A percentile compares a stretch with the other conserved stretches of the same genome.
These are phyloP conservation scores for Platycercus adscitus DNA, from an alignment of 2,113 vertebrate species.

Conservation along the genomic window DNA sequence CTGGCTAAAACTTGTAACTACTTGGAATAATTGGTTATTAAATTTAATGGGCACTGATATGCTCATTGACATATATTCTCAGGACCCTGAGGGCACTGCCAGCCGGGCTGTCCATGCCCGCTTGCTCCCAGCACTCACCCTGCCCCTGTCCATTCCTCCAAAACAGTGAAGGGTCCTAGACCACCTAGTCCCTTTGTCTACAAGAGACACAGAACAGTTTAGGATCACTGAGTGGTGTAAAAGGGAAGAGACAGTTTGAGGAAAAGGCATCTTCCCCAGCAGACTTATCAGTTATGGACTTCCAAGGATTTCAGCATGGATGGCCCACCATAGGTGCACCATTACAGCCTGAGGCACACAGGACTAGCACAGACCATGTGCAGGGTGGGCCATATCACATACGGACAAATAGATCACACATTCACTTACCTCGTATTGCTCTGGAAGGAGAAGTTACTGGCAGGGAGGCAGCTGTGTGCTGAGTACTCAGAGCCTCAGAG, in stretches of 20 bases:
- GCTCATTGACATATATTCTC: not conserved
- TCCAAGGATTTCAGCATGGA: accelerated
- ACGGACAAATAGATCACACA: not conserved
- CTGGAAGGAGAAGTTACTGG: not conserved
- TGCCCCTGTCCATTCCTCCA: not conserved
- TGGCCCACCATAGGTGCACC: not conserved
- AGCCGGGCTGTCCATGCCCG: not conserved
- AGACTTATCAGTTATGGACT: not conserved
- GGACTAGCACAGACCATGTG: not conserved
- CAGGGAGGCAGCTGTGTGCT: not conserved
- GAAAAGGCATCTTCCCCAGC: not conserved
- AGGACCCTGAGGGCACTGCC: not conserved
- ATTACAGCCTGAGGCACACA: not conserved
- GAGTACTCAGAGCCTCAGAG: not conserved
- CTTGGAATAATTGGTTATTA: not conserved
- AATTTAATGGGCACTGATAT: not conserved
- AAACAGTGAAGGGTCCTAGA: not conserved
- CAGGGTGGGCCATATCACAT: not conserved
- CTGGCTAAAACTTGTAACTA: not conserved
- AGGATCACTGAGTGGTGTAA: not conserved
- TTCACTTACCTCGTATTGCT: not conserved
- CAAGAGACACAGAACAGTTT: not conserved
- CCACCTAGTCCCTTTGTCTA: not conserved
- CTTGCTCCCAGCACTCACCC: accelerated
- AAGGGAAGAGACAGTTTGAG: not conserved